Evolutionary conservation across 2,113 vertebrate genomes (phyloP).

Genomic region (Choloepus hoffmanni): DNA sequence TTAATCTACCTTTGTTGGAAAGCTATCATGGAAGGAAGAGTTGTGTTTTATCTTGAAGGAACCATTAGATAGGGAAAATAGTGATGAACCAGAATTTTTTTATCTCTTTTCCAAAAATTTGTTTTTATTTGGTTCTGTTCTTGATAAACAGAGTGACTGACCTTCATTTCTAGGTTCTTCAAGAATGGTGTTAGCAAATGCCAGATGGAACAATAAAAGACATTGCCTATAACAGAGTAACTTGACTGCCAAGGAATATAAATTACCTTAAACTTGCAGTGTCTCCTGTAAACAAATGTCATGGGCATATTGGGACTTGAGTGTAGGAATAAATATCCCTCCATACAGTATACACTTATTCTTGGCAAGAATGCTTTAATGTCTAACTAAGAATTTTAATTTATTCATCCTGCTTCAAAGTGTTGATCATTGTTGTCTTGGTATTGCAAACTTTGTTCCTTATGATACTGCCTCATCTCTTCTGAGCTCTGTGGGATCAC

Average conservation of each 20-base stretch:
- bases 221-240: constrained; percentile 86
- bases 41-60: constrained; percentile 85
- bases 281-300: constrained; percentile 81
- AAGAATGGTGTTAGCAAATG: constrained; percentile 84
- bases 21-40: constrained; percentile 88
- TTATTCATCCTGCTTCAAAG: constrained; percentile 84
- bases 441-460: constrained; percentile 77
- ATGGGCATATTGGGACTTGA: constrained; percentile 24
- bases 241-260: constrained; percentile 88
- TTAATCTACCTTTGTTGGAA: constrained; percentile 85
- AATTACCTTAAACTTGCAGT: constrained; percentile 83
- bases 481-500: constrained; percentile 69
- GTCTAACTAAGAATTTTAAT: constrained; percentile 85
- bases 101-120: constrained; percentile 84
- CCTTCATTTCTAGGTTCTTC: constrained; percentile 85
- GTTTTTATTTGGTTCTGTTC: constrained; percentile 89
- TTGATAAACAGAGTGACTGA: constrained; percentile 86
- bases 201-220: constrained; percentile 86
- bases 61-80: constrained; percentile 85
- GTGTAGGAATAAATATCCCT: constrained; percentile 75
- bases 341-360: constrained; percentile 69
- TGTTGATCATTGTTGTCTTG: constrained; percentile 85
- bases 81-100: constrained; percentile 86
- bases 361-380: constrained; percentile 80
- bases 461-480: constrained; percentile 75